These are phyloP conservation scores for Etheostoma spectabile DNA, from an alignment of 2,113 vertebrate species.

Conservation along the genomic window DNA sequence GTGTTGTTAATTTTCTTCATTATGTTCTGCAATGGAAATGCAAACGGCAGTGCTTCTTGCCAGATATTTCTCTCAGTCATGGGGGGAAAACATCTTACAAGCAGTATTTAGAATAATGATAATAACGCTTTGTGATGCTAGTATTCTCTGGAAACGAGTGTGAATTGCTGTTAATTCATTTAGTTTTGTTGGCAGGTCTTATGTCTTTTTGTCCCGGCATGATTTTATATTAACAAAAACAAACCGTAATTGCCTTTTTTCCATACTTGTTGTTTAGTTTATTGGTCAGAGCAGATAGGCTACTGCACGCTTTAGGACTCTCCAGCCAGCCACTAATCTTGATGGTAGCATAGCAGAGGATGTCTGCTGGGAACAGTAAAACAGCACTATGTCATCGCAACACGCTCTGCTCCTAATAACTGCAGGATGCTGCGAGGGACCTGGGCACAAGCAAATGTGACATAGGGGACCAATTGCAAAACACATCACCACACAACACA, in stretches of 20 bases:
- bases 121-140: slow-evolving; percentile 5
- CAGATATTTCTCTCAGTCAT: slow-evolving; percentile 17
- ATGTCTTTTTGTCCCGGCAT: slow-evolving; percentile 5
- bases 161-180: slow-evolving; percentile 34
- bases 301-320: slow-evolving; percentile 66
- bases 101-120: slow-evolving; percentile 50
- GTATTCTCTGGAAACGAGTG: slow-evolving; percentile 33
- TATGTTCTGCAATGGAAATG: slow-evolving; percentile 50
- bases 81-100: not conserved
- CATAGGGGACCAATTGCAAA: slow-evolving; percentile 73
- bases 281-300: slow-evolving; percentile 60
- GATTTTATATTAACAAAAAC: slow-evolving; percentile 55
- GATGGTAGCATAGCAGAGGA: slow-evolving; percentile 43
- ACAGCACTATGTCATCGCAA: slow-evolving; percentile 65
- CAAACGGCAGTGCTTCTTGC: slow-evolving; percentile 43
- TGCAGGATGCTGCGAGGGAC: slow-evolving; percentile 62
- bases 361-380: slow-evolving; percentile 71
- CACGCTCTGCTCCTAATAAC: slow-evolving; percentile 67
- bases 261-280: slow-evolving; percentile 68
- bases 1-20: slow-evolving; percentile 63
- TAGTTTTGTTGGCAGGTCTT: slow-evolving; percentile 23
- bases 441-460: slow-evolving; percentile 69
- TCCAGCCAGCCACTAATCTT: slow-evolving; percentile 69
- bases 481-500: slow-evolving; percentile 72
- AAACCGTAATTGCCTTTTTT: slow-evolving; percentile 58